These are phyloP conservation scores for Alcis repandata DNA, from an alignment of 2,888 invertebrate species.

Conservation along the genomic window DNA sequence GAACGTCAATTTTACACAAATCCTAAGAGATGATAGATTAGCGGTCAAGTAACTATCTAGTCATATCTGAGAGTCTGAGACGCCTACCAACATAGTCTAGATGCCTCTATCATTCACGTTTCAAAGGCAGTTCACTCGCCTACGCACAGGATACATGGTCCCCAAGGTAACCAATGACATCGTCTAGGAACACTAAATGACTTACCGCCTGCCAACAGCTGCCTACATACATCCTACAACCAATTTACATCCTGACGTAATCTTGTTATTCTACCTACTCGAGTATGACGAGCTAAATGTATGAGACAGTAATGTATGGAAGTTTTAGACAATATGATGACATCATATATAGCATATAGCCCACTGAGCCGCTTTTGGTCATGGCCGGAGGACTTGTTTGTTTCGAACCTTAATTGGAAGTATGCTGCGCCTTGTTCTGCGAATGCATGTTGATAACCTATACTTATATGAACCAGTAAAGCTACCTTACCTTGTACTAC, in stretches of 20 bases:
- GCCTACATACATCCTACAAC: constrained; percentile 44
- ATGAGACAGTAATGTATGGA: constrained; percentile 13
- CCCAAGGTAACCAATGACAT: constrained; percentile 23
- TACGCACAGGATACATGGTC: constrained; percentile 7
- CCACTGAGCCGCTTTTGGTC: constrained; percentile 47
- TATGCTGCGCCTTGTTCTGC: constrained; percentile 26
- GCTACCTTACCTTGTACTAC: neutral
- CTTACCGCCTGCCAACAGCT: constrained; percentile 30
- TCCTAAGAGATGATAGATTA: too few relatives aligned
- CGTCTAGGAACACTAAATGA: constrained; percentile 16
- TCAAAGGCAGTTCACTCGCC: neutral
- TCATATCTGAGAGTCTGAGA: too few relatives aligned
- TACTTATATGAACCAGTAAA: constrained; percentile 19
- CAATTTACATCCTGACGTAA: constrained; percentile 50
- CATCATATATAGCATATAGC: constrained; percentile 57
- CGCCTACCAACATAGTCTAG: too few relatives aligned
- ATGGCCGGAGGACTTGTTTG: constrained; percentile 46
- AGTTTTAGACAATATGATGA: constrained; percentile 53
- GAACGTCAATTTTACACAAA: too few relatives aligned
- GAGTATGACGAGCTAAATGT: constrained; percentile 27
- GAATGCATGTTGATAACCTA: constrained; percentile 36
- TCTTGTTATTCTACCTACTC: constrained; percentile 20
- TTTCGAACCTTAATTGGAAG: constrained; percentile 44
- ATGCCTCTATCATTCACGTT: too few relatives aligned
- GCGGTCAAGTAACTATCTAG: too few relatives aligned